Percentiles rank a stretch among this genome's conserved stretches.
These are phyloP conservation scores for Calliopsis andreniformis DNA, from an alignment of 1,140 invertebrate genomes.

Conservation along the genomic window DNA sequence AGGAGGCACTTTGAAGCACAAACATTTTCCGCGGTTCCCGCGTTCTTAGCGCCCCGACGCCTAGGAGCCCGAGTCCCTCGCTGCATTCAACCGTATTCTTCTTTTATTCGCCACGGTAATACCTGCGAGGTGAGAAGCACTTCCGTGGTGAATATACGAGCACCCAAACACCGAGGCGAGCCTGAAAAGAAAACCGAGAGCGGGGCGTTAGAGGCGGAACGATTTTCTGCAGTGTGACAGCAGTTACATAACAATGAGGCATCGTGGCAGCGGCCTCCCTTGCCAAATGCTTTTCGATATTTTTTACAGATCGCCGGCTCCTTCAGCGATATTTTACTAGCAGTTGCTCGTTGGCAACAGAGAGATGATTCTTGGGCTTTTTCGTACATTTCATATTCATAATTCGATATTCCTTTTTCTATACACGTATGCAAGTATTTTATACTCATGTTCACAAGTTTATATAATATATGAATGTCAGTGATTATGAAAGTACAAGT, in stretches of 20 bases:
- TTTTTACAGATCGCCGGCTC: too few species aligned
- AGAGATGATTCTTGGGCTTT: too few species aligned
- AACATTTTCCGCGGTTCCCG: conserved; percentile 41
- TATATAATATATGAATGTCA: too few species aligned
- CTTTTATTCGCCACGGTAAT: neutral
- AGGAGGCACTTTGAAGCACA: conserved; percentile 57
- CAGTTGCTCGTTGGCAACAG: too few species aligned
- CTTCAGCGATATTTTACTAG: too few species aligned
- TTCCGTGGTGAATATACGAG: neutral
- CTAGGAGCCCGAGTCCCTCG: neutral
- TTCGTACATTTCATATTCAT: too few species aligned
- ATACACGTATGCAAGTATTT: too few species aligned
- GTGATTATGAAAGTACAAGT: too few species aligned
- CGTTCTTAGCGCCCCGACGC: conserved; percentile 25
- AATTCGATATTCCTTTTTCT: too few species aligned
- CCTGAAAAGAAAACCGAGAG: neutral
- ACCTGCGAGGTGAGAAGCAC: neutral
- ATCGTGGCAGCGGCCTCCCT: conserved; percentile 48
- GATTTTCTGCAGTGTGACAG: conserved; percentile 57
- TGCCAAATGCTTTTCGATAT: conserved; percentile 17
- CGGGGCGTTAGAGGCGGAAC: conserved; percentile 3
- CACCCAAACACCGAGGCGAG: neutral
- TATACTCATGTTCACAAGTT: too few species aligned
- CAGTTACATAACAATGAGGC: conserved; percentile 68
- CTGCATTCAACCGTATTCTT: neutral